Evolutionary conservation across 2,797 vertebrate species (phyloP).

Genomic region (Hylomyscus alleni): DNA sequence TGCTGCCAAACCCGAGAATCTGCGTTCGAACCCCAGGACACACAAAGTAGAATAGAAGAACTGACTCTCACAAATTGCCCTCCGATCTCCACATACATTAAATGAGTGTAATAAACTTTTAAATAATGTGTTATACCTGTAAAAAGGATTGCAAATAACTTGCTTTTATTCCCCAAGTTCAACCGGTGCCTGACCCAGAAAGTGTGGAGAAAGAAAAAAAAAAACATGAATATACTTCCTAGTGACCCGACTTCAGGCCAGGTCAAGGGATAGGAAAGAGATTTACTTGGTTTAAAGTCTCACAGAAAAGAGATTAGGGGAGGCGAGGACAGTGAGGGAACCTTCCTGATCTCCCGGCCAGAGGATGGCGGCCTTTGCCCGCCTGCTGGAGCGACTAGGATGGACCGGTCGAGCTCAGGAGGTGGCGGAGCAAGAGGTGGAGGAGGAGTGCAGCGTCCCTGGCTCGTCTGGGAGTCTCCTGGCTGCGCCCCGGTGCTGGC

Average conservation of each 20-base stretch:
- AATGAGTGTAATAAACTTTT: background rate
- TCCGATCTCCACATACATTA: background rate
- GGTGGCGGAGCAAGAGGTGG: conserved; percentile 74
- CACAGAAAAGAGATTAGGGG: conserved; percentile 60
- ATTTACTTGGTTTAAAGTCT: conserved; percentile 73
- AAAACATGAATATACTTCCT: background rate
- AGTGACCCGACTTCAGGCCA: background rate
- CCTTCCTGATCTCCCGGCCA: background rate
- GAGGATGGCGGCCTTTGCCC: conserved; percentile 59
- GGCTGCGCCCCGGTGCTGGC: conserved; percentile 88
- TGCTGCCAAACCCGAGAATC: background rate
- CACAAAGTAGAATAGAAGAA: background rate
- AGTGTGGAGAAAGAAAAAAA: background rate
- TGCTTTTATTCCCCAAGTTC: background rate
- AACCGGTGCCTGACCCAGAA: background rate
- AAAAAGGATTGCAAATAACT: background rate
- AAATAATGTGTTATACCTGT: background rate
- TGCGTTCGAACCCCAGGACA: background rate
- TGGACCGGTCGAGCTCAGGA: conserved; percentile 20
- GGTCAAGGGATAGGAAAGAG: conserved; percentile 66
- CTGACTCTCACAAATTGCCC: background rate
- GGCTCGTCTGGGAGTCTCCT: conserved; percentile 86
- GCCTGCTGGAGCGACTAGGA: conserved; percentile 88
- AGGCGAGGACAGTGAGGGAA: background rate
- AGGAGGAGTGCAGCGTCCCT: conserved; percentile 55